Conservation (phyloP, 2,113 vertebrate genomes). For the Falcunculus frontatus region DNA sequence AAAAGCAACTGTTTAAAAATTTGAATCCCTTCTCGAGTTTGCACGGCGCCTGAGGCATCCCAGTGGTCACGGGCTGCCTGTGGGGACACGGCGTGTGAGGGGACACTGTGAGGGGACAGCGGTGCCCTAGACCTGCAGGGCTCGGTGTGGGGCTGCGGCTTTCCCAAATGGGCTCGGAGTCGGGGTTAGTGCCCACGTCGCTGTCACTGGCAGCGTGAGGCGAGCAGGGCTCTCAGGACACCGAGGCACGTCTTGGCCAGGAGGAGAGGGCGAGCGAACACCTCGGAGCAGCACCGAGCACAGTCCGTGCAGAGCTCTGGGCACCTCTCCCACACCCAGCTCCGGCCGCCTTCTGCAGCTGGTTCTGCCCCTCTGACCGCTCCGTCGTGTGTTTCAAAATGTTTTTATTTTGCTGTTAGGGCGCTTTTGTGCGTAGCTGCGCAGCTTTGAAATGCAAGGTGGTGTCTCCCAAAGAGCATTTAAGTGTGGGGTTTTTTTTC, state of each 20-base stretch:
- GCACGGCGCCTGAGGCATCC: not conserved
- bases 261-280: not conserved
- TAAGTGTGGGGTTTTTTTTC: not conserved
- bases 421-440: rapidly evolving
- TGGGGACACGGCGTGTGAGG: rapidly evolving
- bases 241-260: rapidly evolving
- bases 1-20: not conserved
- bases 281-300: rapidly evolving
- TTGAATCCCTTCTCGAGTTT: not conserved
- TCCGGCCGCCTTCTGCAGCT: not conserved
- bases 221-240: not conserved
- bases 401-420: not conserved
- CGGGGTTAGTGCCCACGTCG: rapidly evolving
- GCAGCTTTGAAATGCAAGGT: not conserved
- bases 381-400: rapidly evolving
- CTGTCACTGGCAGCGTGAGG: not conserved
- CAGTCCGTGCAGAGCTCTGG: not conserved
- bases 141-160: not conserved
- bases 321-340: not conserved
- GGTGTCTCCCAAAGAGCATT: not conserved
- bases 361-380: not conserved
- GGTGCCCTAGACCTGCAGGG: too few relatives aligned
- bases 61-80: not conserved
- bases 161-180: too few relatives aligned
- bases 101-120: rapidly evolving